These are phyloP conservation scores for Andrena camellia DNA, from an alignment of 2,888 invertebrate genomes.

Conservation along the genomic window DNA sequence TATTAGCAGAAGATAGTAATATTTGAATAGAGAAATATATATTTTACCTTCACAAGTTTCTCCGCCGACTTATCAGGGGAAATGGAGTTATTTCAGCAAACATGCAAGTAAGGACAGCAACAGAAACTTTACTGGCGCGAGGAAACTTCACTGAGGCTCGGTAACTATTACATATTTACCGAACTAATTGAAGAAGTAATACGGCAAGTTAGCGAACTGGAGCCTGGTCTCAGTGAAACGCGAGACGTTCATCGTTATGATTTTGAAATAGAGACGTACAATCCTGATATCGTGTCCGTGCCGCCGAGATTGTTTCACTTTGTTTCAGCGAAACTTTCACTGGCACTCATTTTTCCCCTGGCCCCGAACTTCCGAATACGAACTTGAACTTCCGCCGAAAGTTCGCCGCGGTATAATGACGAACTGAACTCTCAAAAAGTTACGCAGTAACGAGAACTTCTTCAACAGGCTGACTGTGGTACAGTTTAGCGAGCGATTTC, in stretches of 20 bases:
- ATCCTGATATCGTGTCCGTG: slow-evolving; percentile 38
- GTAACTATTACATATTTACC: slow-evolving; percentile 53
- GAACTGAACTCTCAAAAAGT: slow-evolving; percentile 74
- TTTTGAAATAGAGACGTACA: slow-evolving; percentile 49
- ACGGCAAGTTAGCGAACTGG: slow-evolving; percentile 33
- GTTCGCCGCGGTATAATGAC: slow-evolving; percentile 70
- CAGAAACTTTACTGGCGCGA: slow-evolving; percentile 32
- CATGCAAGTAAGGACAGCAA: slow-evolving; percentile 35
- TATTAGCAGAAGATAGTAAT: background rate
- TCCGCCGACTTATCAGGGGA: slow-evolving; percentile 15
- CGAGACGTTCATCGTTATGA: slow-evolving; percentile 32
- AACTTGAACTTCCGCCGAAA: slow-evolving; percentile 71
- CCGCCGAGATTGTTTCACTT: slow-evolving; percentile 50
- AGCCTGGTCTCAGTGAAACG: slow-evolving; percentile 5
- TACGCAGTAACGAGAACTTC: slow-evolving; percentile 73
- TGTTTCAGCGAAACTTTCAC: slow-evolving; percentile 65
- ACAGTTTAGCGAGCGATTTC: slow-evolving; percentile 68
- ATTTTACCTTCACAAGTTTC: background rate
- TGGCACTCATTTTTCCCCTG: slow-evolving; percentile 66
- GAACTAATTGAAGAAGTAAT: slow-evolving; percentile 55
- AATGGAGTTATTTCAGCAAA: slow-evolving; percentile 30
- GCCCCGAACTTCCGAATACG: slow-evolving; percentile 69
- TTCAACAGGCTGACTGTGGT: slow-evolving; percentile 69
- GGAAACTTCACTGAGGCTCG: slow-evolving; percentile 34
- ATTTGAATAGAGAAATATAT: background rate